Base-by-base conservation (phyloP, 1,140 invertebrate genomes). In the Lerema accius region DNA sequence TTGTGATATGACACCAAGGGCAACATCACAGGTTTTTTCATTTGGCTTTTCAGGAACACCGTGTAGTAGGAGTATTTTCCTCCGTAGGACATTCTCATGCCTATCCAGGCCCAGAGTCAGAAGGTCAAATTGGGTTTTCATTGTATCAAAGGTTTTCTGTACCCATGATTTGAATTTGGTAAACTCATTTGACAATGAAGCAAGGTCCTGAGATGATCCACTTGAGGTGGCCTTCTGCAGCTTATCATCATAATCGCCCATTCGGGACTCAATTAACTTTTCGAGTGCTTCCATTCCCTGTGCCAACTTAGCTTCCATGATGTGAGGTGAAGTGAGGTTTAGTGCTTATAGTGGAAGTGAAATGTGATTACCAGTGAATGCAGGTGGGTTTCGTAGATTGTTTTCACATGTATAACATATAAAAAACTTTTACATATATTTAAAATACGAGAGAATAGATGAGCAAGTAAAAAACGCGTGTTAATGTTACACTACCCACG, bases 21-120 rank as follows among this genome's bases (percentile, higher is more conserved):
- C 28, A 6, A 37, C 13, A 4, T 49, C 53, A 37, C 28, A 35
- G 17, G 56, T 10, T n/a, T 67, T 43, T 42, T 67, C 37, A 19
- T 59, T 42, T 1, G 23, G 14, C 5, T 45, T 53, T 16, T 68
- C 65, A 4, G 40, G 10, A 10, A 67, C 37, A 46, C 58, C 58
- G 19, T 56, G 64, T 17, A 67, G 28, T 11, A 62, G 23, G 6
- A 60, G 19, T 11, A 56, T 11, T 19, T 67, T 67, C 40, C 48
- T 50, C 0, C 65, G 15, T 9, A 39, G 43, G 5, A 50, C 3
- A 23, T 37, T 55, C 32, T 63, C 43, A 14, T 46, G 39, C 2
- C 46, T 46, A 42, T 61, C 58, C 10, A 61, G 6, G 7, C 58
- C 58, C 1, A 15, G 14, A 10, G 28, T 17, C 7, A 61, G 16